Evolutionary conservation across 1,140 invertebrate genomes (phyloP), one percentile per base, ranked within the genome.

Genomic region (Leptopilina boulardi): DNA sequence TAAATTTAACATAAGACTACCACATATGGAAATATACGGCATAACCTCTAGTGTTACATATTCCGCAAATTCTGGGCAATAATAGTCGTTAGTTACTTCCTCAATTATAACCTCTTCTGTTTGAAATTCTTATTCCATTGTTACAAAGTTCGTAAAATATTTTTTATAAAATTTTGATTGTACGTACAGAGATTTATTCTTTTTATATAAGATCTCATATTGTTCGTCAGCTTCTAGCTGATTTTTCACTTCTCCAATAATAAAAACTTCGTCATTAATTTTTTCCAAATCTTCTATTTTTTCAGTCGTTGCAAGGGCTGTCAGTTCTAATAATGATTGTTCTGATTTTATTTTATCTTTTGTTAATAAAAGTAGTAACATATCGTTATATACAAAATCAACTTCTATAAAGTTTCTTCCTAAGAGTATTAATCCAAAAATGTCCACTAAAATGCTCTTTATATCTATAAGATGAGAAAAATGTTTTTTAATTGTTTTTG

Each of bases 11-110:
- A 79, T 75, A 4, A 80, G 54, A 54, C 71, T 74, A n/a, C 78
- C 73, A 76, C 77, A 83, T 5, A 81, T 41, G 0, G 77, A 71
- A 4, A 76, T 11, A 74, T 79, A 83, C 0, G 80, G 75, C 77
- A 83, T 80, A n/a, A 73, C 80, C 18, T 19, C 75, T 11, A 47
- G 2, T 0, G 77, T 13, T 26, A 83, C 34, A 42, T 83, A 79
- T 3, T 76, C 26, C 3, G 47, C 38, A 42, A 83, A 83, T 26
- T 81, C 19, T 19, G 82, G 79, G n/a, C 74, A 18, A 38, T 81
- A 75, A 71, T 66, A 80, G 26, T 56, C 23, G 26, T 81, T 83
- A 0, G 59, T 79, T 26, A 75, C 34, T 38, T 54, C 74, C 8
- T 30, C 18, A 1, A 51, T 30, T 42, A 47, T 9, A 41, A 15